Evolutionary conservation across 2,113 vertebrate species (phyloP).

Genomic region (Spermophilus dauricus): DNA sequence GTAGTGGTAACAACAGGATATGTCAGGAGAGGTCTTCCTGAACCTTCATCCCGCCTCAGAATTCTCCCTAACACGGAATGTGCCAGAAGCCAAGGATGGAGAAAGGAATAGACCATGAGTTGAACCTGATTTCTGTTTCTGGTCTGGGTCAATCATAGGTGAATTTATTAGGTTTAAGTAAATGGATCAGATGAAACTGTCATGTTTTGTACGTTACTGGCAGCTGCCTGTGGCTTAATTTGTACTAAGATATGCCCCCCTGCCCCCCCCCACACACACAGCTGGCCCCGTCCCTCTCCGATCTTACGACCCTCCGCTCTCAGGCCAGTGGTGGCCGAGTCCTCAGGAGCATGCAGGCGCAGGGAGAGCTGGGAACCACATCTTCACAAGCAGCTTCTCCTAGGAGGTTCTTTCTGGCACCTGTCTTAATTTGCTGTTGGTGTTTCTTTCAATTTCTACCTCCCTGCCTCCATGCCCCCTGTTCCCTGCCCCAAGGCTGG

Average conservation of each 20-base stretch:
- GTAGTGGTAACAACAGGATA: too few relatives aligned
- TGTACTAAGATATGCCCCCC: not conserved
- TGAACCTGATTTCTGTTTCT: not conserved
- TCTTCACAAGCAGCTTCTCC: rapidly evolving
- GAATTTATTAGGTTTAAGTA: too few relatives aligned
- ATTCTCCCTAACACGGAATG: rapidly evolving
- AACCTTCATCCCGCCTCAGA: not conserved
- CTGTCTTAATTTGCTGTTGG: too few relatives aligned
- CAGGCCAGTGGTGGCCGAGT: rapidly evolving
- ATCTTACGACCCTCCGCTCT: rapidly evolving
- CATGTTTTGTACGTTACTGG: too few relatives aligned
- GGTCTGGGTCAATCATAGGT: not conserved
- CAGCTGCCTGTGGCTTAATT: rapidly evolving
- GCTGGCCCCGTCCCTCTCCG: rapidly evolving
- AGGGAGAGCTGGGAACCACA: rapidly evolving
- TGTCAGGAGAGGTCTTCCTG: rapidly evolving
- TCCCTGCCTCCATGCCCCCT: not conserved
- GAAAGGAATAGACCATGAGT: rapidly evolving
- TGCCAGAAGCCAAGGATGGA: not conserved
- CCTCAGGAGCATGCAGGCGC: rapidly evolving
- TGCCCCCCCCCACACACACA: rapidly evolving
- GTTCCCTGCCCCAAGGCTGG: not conserved
- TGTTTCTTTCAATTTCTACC: not conserved
- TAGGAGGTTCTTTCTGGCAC: rapidly evolving
- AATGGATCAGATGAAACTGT: rapidly evolving